Conservation (phyloP, 2,113 vertebrate genomes). For the Prionailurus viverrinus region DNA sequence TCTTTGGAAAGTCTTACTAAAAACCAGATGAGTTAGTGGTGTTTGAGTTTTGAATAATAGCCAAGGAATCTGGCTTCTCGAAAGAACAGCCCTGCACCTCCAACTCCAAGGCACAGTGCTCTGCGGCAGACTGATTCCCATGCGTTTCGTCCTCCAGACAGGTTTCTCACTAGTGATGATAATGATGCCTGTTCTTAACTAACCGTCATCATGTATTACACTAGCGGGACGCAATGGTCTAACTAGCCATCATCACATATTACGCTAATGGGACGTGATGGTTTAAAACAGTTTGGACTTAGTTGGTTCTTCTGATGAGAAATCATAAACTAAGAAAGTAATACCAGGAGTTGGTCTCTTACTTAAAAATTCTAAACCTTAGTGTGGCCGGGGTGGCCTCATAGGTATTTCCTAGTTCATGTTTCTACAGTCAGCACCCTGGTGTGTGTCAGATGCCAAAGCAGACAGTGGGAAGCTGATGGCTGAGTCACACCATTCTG, state of each 20-base stretch:
- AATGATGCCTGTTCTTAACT: background rate
- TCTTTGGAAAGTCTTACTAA: background rate
- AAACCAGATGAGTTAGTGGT: background rate
- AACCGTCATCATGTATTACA: rapidly evolving
- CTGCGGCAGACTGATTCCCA: too few species aligned
- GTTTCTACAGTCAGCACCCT: background rate
- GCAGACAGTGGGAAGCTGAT: background rate
- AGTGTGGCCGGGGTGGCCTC: too few species aligned
- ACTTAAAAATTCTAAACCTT: background rate
- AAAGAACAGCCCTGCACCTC: background rate
- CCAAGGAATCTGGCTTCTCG: background rate
- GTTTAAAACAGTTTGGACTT: background rate
- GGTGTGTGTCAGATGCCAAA: background rate
- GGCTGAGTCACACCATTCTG: background rate
- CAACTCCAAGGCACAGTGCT: too few species aligned
- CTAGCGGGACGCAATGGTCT: background rate
- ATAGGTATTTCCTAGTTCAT: background rate
- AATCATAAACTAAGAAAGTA: background rate
- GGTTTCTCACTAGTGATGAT: background rate
- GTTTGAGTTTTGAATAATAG: background rate
- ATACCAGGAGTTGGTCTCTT: background rate
- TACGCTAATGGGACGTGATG: background rate
- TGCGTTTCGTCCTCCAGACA: background rate
- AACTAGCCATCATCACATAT: background rate
- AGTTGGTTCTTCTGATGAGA: background rate